A percentile compares a stretch with the other conserved stretches of the same genome.
Evolutionary conservation across 2,797 vertebrate genomes (phyloP).

Genomic region (Hipposideros larvatus): DNA sequence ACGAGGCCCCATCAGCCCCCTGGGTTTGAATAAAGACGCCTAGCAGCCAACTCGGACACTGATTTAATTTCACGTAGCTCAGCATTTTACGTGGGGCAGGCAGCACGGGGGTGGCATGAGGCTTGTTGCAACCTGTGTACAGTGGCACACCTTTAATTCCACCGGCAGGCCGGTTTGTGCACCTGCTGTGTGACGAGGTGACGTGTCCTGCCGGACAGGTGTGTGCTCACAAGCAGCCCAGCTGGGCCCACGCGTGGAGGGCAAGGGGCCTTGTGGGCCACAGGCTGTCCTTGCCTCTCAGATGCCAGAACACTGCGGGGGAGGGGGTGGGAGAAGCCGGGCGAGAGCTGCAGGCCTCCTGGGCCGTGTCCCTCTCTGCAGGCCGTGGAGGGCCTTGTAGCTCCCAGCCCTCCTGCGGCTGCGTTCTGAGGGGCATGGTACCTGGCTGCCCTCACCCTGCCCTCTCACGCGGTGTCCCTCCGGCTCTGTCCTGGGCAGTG

Average conservation of each 20-base stretch:
- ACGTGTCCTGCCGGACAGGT: conserved; percentile 79
- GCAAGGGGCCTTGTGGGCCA: not conserved
- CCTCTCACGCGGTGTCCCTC: not conserved
- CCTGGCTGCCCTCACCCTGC: not conserved
- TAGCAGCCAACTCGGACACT: conserved; percentile 70
- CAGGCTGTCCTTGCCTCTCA: accelerated
- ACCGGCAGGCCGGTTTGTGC: conserved; percentile 67
- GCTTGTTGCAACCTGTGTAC: conserved; percentile 80
- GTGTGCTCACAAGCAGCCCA: conserved; percentile 56
- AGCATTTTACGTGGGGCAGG: conserved; percentile 72
- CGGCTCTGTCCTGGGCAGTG: not conserved
- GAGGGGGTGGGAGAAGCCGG: not conserved
- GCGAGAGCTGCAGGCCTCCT: not conserved
- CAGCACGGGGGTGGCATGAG: conserved; percentile 63
- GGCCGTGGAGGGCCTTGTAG: accelerated
- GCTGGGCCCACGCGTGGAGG: not conserved
- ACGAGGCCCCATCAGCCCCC: conserved; percentile 49
- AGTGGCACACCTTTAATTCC: conserved; percentile 73
- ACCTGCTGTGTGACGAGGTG: conserved; percentile 75
- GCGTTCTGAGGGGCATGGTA: not conserved
- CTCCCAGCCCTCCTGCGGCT: accelerated
- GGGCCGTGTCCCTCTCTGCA: not conserved
- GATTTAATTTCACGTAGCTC: conserved; percentile 68
- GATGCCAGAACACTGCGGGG: not conserved
- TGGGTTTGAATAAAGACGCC: conserved; percentile 49